Conservation (phyloP, 2,888 invertebrate genomes). For the Rapana venosa region DNA sequence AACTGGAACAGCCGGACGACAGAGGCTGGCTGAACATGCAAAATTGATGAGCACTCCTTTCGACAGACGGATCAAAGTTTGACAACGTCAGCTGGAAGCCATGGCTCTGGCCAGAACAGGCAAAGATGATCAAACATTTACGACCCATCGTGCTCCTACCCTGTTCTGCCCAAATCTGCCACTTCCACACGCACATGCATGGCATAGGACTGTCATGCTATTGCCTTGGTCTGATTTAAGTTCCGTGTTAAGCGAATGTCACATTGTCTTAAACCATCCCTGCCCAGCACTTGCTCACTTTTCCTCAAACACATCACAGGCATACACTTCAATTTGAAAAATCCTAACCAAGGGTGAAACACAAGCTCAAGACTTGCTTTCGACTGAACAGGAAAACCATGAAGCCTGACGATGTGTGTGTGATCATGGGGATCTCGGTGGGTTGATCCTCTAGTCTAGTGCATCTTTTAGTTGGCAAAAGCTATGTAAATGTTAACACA, state of each 20-base stretch:
- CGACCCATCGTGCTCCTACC: not conserved
- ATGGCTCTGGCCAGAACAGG: not conserved
- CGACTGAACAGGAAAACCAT: too few relatives aligned
- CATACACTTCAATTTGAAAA: too few relatives aligned
- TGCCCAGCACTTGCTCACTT: too few relatives aligned
- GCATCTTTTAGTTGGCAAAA: too few relatives aligned
- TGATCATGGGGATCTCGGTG: too few relatives aligned
- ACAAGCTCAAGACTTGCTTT: too few relatives aligned
- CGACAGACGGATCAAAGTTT: conserved; percentile 18
- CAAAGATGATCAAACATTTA: conserved; percentile 31
- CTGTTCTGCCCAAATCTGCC: not conserved
- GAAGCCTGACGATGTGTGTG: too few relatives aligned
- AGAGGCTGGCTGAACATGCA: not conserved
- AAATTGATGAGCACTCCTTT: conserved; percentile 25
- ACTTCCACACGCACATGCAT: not conserved
- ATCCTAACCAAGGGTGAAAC: too few relatives aligned
- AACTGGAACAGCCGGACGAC: not conserved
- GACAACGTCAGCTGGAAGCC: conserved; percentile 24
- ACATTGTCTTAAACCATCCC: too few relatives aligned
- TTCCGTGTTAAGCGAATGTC: not conserved
- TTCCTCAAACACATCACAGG: too few relatives aligned
- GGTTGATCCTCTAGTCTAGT: too few relatives aligned
- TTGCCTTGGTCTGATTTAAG: not conserved
- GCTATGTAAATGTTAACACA: too few relatives aligned
- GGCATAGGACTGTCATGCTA: not conserved